phyloP scores from a whole-genome alignment of 92 coral and sea anemone species.

The Epizoanthus ramosus region DNA sequence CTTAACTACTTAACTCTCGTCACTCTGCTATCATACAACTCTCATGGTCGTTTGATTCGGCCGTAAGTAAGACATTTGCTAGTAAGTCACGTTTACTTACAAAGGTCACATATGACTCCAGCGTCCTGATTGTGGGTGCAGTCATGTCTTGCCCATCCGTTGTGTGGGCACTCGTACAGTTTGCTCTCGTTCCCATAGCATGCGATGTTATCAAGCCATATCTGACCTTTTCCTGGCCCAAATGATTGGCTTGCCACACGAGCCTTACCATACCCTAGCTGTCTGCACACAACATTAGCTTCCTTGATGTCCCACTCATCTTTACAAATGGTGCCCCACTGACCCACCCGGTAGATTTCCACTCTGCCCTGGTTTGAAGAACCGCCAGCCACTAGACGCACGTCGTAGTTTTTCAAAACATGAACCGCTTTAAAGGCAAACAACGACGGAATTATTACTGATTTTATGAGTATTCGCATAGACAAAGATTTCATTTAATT shows the following conservation, averaged over 20 bases:
- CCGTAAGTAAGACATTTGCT: too few relatives aligned
- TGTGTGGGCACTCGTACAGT: conserved; percentile 68
- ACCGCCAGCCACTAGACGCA: conserved; percentile 69
- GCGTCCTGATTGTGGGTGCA: conserved; percentile 75
- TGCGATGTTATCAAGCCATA: conserved; percentile 77
- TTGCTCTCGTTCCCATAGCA: conserved; percentile 81
- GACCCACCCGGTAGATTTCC: conserved; percentile 84
- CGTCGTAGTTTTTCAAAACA: conserved; percentile 75
- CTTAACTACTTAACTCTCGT: too few relatives aligned
- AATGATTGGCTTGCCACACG: conserved; percentile 6
- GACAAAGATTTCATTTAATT: too few relatives aligned
- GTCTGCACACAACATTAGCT: conserved; percentile 76
- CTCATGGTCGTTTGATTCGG: too few relatives aligned
- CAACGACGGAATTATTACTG: neutral
- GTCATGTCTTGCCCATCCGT: conserved; percentile 85
- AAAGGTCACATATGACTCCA: conserved; percentile 53
- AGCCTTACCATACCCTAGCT: conserved; percentile 64
- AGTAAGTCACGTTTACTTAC: conserved; percentile 1
- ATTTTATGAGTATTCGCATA: too few relatives aligned
- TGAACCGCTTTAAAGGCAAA: conserved; percentile 61
- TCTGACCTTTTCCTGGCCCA: conserved; percentile 78
- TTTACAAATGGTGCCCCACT: conserved; percentile 84
- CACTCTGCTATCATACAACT: too few relatives aligned
- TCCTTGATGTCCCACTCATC: conserved; percentile 76
- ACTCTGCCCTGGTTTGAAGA: conserved; percentile 67